Conservation (phyloP, 2,113 vertebrate genomes). For the Struthidea cinerea region DNA sequence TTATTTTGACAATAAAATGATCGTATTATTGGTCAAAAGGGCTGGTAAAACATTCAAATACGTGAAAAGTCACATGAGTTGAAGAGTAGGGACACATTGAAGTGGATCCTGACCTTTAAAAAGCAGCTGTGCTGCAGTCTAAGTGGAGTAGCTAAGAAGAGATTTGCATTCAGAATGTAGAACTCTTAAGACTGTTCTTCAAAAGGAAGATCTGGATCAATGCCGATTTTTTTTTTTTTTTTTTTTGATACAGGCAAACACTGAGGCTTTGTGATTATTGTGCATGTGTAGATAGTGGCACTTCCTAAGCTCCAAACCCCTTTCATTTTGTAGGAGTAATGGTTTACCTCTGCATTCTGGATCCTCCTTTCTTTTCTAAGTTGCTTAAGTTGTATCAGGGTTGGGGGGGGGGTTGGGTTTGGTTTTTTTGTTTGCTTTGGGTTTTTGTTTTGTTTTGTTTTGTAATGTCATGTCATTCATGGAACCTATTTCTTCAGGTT, state of each 20-base stretch:
- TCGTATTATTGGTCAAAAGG: slow-evolving; percentile 45
- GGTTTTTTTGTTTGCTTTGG: not conserved
- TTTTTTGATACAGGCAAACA: not conserved
- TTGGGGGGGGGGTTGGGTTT: accelerated
- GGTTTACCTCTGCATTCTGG: not conserved
- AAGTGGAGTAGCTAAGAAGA: not conserved
- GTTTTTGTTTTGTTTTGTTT: not conserved
- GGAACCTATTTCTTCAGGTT: slow-evolving; percentile 29
- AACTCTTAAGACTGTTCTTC: not conserved
- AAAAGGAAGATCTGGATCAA: not conserved
- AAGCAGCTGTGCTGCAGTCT: slow-evolving; percentile 20
- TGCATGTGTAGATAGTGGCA: not conserved
- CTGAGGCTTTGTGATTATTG: not conserved
- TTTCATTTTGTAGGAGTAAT: not conserved
- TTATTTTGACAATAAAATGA: slow-evolving; percentile 52
- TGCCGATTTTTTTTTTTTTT: not conserved
- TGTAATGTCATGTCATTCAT: not conserved
- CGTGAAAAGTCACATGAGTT: not conserved
- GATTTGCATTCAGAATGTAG: not conserved
- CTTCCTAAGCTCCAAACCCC: not conserved
- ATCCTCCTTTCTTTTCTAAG: not conserved
- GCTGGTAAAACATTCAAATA: not conserved
- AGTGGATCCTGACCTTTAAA: not conserved
- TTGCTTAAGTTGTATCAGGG: not conserved
- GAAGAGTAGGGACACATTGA: not conserved